Evolutionary conservation across 2,888 invertebrate species (phyloP).

Genomic region (Argynnis bischoffii): DNA sequence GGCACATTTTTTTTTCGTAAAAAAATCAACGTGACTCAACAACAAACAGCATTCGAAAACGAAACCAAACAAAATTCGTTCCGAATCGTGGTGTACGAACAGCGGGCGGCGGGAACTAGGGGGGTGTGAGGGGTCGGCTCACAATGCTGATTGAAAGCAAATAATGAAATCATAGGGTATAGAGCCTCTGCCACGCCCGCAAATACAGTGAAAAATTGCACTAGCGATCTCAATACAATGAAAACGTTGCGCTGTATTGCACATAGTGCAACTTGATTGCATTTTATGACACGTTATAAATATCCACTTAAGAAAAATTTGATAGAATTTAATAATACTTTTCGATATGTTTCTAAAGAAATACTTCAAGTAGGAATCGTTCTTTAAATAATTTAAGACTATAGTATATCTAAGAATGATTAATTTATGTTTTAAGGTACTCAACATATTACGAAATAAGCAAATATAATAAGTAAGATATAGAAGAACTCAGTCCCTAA

Average conservation of each 20-base stretch:
- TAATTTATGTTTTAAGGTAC: no score
- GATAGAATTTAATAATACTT: background rate
- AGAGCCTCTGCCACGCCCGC: slow-evolving; percentile 60
- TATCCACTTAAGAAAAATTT: slow-evolving; percentile 1
- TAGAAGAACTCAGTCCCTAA: no score
- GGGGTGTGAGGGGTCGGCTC: slow-evolving; percentile 56
- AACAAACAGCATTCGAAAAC: slow-evolving; percentile 77
- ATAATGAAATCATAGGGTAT: slow-evolving; percentile 80
- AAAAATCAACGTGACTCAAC: slow-evolving; percentile 70
- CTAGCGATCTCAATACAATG: slow-evolving; percentile 55
- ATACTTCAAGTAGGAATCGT: no score
- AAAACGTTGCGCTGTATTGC: slow-evolving; percentile 28
- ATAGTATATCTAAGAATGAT: no score
- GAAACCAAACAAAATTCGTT: slow-evolving; percentile 79
- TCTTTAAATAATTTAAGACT: no score
- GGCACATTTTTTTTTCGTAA: slow-evolving; percentile 31
- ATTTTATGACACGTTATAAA: slow-evolving; percentile 5
- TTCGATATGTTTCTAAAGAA: background rate
- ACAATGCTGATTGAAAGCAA: slow-evolving; percentile 82
- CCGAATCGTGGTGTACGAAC: slow-evolving; percentile 53
- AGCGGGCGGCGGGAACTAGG: slow-evolving; percentile 31
- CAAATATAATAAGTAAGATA: no score
- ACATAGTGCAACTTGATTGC: slow-evolving; percentile 18
- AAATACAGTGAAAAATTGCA: slow-evolving; percentile 78
- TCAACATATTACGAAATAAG: no score